Base-by-base conservation (phyloP, 35 echinoderm and acorn worm genomes). In the Anneissia japonica region DNA sequence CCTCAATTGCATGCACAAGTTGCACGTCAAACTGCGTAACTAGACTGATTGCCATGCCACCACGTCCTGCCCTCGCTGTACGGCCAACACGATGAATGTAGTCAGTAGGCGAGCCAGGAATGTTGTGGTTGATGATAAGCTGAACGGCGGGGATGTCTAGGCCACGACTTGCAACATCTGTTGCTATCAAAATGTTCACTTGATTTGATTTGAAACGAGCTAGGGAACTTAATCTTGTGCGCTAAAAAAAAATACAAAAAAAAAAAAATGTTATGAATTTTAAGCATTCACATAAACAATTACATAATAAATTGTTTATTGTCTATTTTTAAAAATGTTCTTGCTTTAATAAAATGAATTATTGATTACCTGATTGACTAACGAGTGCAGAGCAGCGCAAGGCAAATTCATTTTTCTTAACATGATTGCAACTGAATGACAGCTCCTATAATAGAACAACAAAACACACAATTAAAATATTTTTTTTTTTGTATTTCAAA, bases 21-120 rank as follows among this genome's bases (percentile, higher is more conserved):
- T 99, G 85, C 29, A 99, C 92, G 90, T 99, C 96, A 94, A 94
- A 99, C 74, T 99, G 96, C 55, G 96, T 99, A 17, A 99, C 92
- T 79, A 99, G 84, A 37, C 92, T 94, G 45, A 99, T 89, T 11
- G 96, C 89, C 96, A 99, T 94, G 31, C 96, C 96, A 74, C 96
- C 96, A 46, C 96, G 90, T 55, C 96, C 96, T 81, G 96, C 96
- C 83, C 96, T 91, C 1, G 96, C 96, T 30, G 96, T 99, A 30
- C 96, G 43, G 0, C 96, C 96, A 1, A 99, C 96, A 75, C 96
- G 84, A 79, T 99, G 96, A 26, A 99, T 90, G 64, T 99, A 99
- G 39, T 99, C 96, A 39, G 94, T 99, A 14, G 96, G 96, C 35
- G 96, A 99, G 2, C 92, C 77, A 10, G 96, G 96, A 21, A 99